phyloP scores from a whole-genome alignment of 2,888 invertebrate species.

The Leptura quadrifasciata region DNA sequence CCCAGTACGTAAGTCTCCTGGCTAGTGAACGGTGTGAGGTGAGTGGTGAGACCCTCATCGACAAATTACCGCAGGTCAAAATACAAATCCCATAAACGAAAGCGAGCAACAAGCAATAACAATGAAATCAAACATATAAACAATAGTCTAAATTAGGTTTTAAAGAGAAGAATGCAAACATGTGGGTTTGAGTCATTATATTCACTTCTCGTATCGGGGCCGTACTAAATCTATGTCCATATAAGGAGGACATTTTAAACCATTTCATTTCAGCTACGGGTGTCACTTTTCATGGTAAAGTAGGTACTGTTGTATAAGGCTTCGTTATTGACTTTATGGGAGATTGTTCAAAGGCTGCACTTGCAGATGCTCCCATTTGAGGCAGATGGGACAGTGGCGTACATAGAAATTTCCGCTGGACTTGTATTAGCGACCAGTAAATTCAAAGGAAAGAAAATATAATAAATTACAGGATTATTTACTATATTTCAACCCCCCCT shows the following conservation, averaged over 20 bases:
- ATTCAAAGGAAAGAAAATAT: no score
- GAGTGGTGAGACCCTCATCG: no score
- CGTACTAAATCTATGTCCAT: slow-evolving; percentile 29
- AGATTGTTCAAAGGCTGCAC: slow-evolving; percentile 12
- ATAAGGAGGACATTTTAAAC: slow-evolving; percentile 19
- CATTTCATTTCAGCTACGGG: slow-evolving; percentile 26
- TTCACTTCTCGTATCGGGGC: slow-evolving; percentile 13
- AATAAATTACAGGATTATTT: no score
- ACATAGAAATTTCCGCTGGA: no score
- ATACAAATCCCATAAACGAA: no score
- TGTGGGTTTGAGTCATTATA: slow-evolving; percentile 30
- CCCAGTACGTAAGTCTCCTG: no score
- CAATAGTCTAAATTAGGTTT: slow-evolving; percentile 23
- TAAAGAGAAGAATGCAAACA: slow-evolving; percentile 11
- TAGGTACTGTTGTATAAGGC: slow-evolving; percentile 11
- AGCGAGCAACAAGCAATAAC: neutral
- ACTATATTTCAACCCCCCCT: no score
- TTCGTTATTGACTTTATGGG: slow-evolving; percentile 30
- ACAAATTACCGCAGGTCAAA: no score
- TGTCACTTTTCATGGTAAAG: slow-evolving; percentile 22
- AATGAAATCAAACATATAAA: neutral
- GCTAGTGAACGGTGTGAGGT: no score
- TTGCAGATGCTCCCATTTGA: slow-evolving; percentile 26
- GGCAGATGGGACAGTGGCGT: neutral
- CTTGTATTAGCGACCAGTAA: no score